Percentiles rank a stretch among this genome's conserved stretches.
These are phyloP conservation scores for Hemiscyllium ocellatum DNA, from an alignment of 2,113 vertebrate species.

Conservation along the genomic window DNA sequence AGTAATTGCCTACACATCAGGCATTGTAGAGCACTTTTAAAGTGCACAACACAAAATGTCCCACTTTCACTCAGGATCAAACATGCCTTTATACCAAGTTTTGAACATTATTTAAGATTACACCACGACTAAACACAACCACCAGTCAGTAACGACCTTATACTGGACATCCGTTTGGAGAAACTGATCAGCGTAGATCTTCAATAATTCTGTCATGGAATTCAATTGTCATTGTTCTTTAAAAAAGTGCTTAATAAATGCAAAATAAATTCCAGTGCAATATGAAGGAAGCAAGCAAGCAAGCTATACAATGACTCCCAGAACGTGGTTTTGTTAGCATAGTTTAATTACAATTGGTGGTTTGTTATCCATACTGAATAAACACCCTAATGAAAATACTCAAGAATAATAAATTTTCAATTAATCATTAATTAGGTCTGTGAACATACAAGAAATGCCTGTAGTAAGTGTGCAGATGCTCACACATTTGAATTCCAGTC, in stretches of 20 bases:
- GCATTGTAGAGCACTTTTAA: not conserved
- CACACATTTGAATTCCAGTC: not conserved
- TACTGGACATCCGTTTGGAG: not conserved
- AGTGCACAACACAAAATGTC: not conserved
- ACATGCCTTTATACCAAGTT: not conserved
- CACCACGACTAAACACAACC: not conserved
- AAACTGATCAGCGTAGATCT: not conserved
- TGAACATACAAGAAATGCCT: not conserved
- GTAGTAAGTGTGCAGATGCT: not conserved
- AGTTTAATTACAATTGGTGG: not conserved
- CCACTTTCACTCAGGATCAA: not conserved
- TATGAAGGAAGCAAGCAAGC: not conserved
- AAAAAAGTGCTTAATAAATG: not conserved
- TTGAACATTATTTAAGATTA: not conserved
- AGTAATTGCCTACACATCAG: not conserved
- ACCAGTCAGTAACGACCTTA: not conserved
- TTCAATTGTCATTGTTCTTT: not conserved
- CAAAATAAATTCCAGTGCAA: not conserved
- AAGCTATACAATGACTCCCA: not conserved
- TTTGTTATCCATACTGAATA: not conserved
- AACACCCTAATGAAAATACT: not conserved
- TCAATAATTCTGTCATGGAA: not conserved
- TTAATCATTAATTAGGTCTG: slow-evolving; percentile 11
- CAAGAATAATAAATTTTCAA: not conserved
- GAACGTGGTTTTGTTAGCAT: slow-evolving; percentile 14